Conservation (phyloP, 2,113 vertebrate genomes). For the Elgaria multicarinata region DNA sequence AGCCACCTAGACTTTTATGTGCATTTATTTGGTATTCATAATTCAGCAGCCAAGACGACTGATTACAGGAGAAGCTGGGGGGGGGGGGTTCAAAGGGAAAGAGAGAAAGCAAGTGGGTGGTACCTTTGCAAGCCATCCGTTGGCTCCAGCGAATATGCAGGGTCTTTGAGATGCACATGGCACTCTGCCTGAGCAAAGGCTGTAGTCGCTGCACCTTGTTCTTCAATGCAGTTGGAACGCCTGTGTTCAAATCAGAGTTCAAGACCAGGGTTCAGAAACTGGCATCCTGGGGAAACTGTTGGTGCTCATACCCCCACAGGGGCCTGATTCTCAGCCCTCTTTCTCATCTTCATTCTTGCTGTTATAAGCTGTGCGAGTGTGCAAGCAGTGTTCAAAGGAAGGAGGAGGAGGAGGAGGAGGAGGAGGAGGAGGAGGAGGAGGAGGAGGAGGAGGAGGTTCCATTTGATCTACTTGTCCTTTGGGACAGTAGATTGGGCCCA, state of each 20-base stretch:
- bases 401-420: not conserved
- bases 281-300: not conserved
- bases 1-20: not conserved
- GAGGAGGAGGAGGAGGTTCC: not conserved
- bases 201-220: not conserved
- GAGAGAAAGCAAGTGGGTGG: not conserved
- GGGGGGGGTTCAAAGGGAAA: not conserved
- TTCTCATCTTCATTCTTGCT: not conserved
- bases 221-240: not conserved
- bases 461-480: not conserved
- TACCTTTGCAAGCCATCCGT: not conserved
- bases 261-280: not conserved
- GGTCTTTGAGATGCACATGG: not conserved
- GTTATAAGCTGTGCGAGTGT: not conserved
- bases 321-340: not conserved
- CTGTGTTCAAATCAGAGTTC: not conserved
- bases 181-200: not conserved
- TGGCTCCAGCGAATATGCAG: not conserved
- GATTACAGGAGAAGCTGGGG: not conserved
- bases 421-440: not conserved
- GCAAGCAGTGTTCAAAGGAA: no score
- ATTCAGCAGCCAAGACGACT: not conserved
- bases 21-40: slow-evolving; percentile 2
- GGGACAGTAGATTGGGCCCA: not conserved
- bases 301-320: not conserved